Conservation (phyloP, 2,113 vertebrate genomes). For the Grammomys dolichurus region DNA sequence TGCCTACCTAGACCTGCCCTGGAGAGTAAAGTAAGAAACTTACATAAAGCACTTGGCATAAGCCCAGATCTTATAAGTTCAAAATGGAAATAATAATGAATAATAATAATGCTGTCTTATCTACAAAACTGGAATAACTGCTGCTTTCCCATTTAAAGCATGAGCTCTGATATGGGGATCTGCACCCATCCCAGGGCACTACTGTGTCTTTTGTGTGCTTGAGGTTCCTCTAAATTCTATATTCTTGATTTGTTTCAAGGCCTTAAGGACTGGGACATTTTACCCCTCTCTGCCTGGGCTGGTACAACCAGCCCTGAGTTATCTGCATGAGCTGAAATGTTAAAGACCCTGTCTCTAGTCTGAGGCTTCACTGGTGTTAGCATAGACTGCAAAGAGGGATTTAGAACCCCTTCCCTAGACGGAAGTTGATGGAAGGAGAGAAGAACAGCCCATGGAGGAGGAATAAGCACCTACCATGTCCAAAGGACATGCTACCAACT, state of each 20-base stretch:
- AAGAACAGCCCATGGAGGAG: neutral
- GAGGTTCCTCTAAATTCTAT: neutral
- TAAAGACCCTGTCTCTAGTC: neutral
- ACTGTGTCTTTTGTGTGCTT: neutral
- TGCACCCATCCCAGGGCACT: neutral
- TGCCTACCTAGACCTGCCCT: neutral
- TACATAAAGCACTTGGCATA: neutral
- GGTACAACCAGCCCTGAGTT: neutral
- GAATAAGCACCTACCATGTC: no score
- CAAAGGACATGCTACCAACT: neutral
- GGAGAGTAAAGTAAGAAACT: neutral
- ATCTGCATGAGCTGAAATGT: neutral
- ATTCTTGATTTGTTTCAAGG: neutral
- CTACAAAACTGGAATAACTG: neutral
- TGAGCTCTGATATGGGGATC: neutral
- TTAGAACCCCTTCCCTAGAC: neutral
- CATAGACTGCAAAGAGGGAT: neutral
- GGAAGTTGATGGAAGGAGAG: neutral
- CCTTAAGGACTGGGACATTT: neutral
- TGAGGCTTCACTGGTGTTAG: neutral
- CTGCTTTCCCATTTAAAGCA: conserved; percentile 2
- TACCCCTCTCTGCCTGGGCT: neutral
- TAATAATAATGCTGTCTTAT: neutral
- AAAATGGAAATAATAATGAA: neutral
- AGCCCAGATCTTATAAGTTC: neutral